Conservation (phyloP, 1,140 invertebrate species). For the Oedothorax gibbosus region DNA sequence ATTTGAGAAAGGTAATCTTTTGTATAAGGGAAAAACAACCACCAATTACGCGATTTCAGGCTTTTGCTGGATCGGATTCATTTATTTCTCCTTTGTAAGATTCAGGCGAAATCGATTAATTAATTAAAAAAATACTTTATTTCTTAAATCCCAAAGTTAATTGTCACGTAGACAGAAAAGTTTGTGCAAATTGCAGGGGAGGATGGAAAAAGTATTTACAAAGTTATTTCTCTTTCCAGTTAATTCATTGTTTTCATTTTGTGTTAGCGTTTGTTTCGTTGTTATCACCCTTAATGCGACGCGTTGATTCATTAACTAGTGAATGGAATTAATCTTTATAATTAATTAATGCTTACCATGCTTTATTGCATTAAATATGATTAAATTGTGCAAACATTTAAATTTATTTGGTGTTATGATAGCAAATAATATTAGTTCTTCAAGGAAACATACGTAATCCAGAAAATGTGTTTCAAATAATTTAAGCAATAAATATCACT, state of each 20-base stretch:
- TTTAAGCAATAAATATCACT: too few relatives aligned
- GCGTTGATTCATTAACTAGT: slow-evolving; percentile 18
- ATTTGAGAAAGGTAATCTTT: not conserved
- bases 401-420: too few relatives aligned
- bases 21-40: not conserved
- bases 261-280: slow-evolving; percentile 27
- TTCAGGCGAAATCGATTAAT: slow-evolving; percentile 30
- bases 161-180: slow-evolving; percentile 37
- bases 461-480: too few relatives aligned
- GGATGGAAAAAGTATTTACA: slow-evolving; percentile 2
- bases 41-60: slow-evolving; percentile 23
- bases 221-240: slow-evolving; percentile 38
- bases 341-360: slow-evolving; percentile 32
- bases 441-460: too few relatives aligned
- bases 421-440: too few relatives aligned
- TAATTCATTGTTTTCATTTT: slow-evolving; percentile 48
- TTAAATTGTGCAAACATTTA: too few relatives aligned
- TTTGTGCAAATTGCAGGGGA: not conserved
- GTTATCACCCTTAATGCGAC: slow-evolving; percentile 26
- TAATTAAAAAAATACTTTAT: slow-evolving; percentile 43
- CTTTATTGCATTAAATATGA: slow-evolving; percentile 23
- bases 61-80: slow-evolving; percentile 23
- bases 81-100: slow-evolving; percentile 21
- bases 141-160: slow-evolving; percentile 39
- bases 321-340: slow-evolving; percentile 36